Percentiles rank a stretch among this genome's conserved stretches.
Evolutionary conservation across 2,113 vertebrate species (phyloP).

Genomic region (Lagenorhynchus albirostris): DNA sequence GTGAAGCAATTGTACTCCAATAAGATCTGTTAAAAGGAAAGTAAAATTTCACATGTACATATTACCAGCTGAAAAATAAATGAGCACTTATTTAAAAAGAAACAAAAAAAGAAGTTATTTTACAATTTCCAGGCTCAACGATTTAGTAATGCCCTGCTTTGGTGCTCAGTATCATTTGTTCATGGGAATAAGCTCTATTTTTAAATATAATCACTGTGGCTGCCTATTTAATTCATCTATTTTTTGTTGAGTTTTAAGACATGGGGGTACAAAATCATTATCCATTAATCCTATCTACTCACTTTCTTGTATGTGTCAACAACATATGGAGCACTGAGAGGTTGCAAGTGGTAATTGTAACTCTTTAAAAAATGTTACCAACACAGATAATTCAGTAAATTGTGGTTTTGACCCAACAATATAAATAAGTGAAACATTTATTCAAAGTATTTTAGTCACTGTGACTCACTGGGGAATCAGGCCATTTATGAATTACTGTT

Average conservation of each 20-base stretch:
- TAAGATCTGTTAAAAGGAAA: too few relatives aligned
- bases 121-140: neutral
- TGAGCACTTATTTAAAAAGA: too few relatives aligned
- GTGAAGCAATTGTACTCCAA: too few relatives aligned
- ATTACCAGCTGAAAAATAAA: too few relatives aligned
- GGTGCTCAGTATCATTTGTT: neutral
- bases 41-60: too few relatives aligned
- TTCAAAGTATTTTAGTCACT: slow-evolving; percentile 28
- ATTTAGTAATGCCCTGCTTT: neutral
- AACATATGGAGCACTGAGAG: neutral
- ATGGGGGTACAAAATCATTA: neutral
- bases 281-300: neutral
- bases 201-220: neutral
- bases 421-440: neutral
- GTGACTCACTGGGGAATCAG: slow-evolving; percentile 17
- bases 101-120: neutral
- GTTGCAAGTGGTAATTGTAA: neutral
- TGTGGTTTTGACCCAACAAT: neutral
- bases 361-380: neutral
- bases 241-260: neutral
- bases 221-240: neutral
- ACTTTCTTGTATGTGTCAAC: neutral
- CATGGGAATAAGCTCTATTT: neutral
- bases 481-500: slow-evolving; percentile 15
- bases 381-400: neutral